phyloP scores from a whole-genome alignment of 2,888 invertebrate genomes.

The Liposcelis brunnea region DNA sequence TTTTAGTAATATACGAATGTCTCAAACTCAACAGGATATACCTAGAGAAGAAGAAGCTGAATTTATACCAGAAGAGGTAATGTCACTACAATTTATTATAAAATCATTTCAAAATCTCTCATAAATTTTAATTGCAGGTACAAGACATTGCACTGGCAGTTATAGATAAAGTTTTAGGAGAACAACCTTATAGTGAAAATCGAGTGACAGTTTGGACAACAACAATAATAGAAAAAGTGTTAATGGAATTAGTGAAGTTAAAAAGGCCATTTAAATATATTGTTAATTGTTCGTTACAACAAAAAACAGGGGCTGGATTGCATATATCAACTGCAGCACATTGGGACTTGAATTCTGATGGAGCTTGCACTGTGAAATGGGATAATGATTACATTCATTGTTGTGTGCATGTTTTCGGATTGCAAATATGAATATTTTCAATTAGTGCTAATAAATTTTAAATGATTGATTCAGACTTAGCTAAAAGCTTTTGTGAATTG shows the following conservation, averaged over 20 bases:
- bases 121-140: not conserved
- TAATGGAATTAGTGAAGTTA: not conserved
- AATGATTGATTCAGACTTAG: too few species aligned
- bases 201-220: not conserved
- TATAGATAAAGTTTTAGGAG: not conserved
- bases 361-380: not conserved
- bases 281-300: not conserved
- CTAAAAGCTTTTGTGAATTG: too few species aligned
- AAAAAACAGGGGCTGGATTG: conserved; percentile 3
- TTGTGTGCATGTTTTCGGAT: not conserved
- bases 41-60: too few species aligned
- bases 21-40: too few species aligned
- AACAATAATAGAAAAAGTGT: not conserved
- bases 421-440: conserved; percentile 1
- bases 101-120: not conserved
- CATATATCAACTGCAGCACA: not conserved
- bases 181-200: not conserved
- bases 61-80: too few species aligned
- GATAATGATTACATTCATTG: not conserved
- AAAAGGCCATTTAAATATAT: conserved; percentile 3
- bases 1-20: too few species aligned
- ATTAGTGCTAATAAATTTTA: not conserved
- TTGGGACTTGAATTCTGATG: not conserved
- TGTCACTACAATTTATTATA: too few species aligned
- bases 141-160: not conserved